Base-by-base conservation (phyloP, 2,888 invertebrate species). In the Ophion obscuratus region DNA sequence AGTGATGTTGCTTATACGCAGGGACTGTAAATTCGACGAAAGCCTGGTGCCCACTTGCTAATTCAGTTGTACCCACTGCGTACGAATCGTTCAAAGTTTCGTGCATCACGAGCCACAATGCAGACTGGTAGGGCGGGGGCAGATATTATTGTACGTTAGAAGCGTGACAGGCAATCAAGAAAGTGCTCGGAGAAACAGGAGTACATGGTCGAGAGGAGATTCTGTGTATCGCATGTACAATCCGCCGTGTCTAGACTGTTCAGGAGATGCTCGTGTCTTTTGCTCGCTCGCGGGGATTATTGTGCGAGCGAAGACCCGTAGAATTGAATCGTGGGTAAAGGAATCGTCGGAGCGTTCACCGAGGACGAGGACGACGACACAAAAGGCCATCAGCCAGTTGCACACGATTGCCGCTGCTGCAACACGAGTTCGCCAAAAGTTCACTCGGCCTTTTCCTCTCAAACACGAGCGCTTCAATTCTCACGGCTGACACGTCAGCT, bases 271-370 rank as follows among this genome's bases (percentile, higher is more conserved):
- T 70, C 27, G 77, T 81, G 68, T 83, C 74, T 83, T 85, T 80
- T 62, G 20, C 79, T 70, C 62, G 57, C 79, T 66, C 47, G 61
- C 53, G 75, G 78, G 53, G 44, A 44, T 27, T 62, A 57, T 68
- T 77, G 57, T 53, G 70, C 64, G 47, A 80, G 57, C n/a, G 66
- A 9, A 70, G 68, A 40, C 53, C 27, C 24, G 20, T 79, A 71
- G 75, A 76, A 75, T 76, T 61, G 79, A 79, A 75, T 74, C 84
- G 77, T 78, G 73, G 62, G 83, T 70, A 83, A 83, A 83, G 80
- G 83, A 85, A 71, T 80, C 83, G 83, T 80, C 83, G 83, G 80
- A 80, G 85, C 80, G 85, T 83, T 85, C 85, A 76, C 66, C 80
- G 83, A 47, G 47, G 47, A 47, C 14, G 47, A 47, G 47, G 14